Base-by-base conservation (phyloP, 2,888 invertebrate species). In the Drosophila subsilvestris region DNA sequence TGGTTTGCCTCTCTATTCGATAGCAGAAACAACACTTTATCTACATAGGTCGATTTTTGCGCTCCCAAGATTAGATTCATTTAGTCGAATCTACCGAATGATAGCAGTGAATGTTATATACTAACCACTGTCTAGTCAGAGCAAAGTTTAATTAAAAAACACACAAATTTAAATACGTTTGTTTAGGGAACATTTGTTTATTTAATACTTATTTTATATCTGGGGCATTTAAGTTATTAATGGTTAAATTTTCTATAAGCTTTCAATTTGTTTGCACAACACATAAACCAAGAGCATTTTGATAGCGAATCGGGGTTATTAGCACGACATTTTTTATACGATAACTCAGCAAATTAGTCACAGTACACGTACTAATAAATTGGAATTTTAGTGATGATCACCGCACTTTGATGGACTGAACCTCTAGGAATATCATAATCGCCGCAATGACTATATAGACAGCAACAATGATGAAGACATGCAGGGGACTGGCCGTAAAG, bases 351-450 rank as follows among this genome's bases (percentile, higher is more conserved):
- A 17, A 25, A 60, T 66, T 75, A 71, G 79, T 78, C 79, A 81
- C 63, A 12, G 25, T 53, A 25, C n/a, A 1, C 5, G 14, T 37
- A 6, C 57, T 1, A 22, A 22, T 17, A 20, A 9, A 47, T 9
- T 37, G 6, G 17, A 1, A 17, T 37, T 49, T 18, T 63, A 27
- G 49, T 22, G 14, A 43, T 42, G 37, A 37, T 90, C 60, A 90
- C 32, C 90, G 80, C 63, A 90, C 80, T 60, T 86, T 88, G 57
- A 89, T 74, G 61, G 86, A 88, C 56, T 88, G 83, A 44, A 90
- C 88, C 54, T 90, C 90, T n/a, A 90, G 53, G 71, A 74, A 80
- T 47, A 90, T 89, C 62, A 83, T 60, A 0, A 85, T 3, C 7
- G 80, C 42, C 1, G 90, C 86, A 10, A 88, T 50, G 7, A 59